phyloP scores from a whole-genome alignment of 1,140 invertebrate genomes.

The Pseudomyrmex flavicornis region DNA sequence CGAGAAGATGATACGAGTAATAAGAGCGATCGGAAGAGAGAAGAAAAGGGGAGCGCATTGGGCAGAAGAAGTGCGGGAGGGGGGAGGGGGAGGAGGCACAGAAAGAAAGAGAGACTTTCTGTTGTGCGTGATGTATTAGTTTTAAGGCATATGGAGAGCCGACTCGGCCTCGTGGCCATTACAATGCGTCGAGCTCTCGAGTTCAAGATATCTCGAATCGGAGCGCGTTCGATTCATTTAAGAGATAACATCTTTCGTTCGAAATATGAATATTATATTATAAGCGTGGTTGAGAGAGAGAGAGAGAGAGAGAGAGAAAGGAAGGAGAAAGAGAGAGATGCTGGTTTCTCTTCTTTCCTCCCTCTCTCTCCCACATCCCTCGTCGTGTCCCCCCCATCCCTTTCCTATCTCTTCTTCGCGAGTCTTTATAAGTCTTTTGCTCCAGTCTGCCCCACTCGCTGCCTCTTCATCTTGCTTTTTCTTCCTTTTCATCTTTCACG shows the following conservation, averaged over 20 bases:
- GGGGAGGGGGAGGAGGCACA: neutral
- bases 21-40: conserved; percentile 65
- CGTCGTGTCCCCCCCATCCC: conserved; percentile 1
- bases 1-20: conserved; percentile 65
- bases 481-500: conserved; percentile 57
- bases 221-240: conserved; percentile 83
- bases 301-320: no score
- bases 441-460: conserved; percentile 45
- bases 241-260: conserved; percentile 84
- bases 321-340: neutral
- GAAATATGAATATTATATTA: conserved; percentile 85
- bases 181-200: conserved; percentile 74
- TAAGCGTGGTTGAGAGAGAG: conserved; percentile 67
- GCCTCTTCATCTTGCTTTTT: conserved; percentile 58
- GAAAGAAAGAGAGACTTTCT: conserved; percentile 56
- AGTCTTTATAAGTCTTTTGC: conserved; percentile 62
- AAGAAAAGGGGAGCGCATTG: conserved; percentile 43
- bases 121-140: conserved; percentile 74
- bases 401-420: conserved; percentile 7
- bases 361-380: conserved; percentile 16
- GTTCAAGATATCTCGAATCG: conserved; percentile 77
- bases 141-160: conserved; percentile 71
- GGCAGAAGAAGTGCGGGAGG: neutral
- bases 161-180: conserved; percentile 71
- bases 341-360: conserved; percentile 54